phyloP scores from a whole-genome alignment of 2,113 vertebrate genomes.

The Eurypyga helias region DNA sequence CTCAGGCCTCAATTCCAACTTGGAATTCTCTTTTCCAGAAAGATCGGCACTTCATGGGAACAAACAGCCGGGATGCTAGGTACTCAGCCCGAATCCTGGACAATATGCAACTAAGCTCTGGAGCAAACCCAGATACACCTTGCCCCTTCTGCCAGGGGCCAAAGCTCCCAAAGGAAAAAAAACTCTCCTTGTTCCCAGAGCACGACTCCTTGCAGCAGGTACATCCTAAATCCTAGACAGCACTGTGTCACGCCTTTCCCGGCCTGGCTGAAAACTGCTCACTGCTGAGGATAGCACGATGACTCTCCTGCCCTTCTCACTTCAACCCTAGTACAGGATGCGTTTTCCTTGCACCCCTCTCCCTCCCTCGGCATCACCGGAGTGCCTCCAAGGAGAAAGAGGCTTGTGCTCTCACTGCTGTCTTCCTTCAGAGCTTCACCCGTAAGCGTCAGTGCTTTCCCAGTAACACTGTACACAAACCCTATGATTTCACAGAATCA shows the following conservation, averaged over 20 bases:
- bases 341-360: neutral
- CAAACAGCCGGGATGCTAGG: neutral
- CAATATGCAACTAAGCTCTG: rapidly evolving
- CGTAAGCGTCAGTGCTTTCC: neutral
- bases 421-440: neutral
- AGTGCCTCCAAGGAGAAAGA: neutral
- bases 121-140: neutral
- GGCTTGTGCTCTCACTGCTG: neutral
- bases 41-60: neutral
- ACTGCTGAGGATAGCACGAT: neutral
- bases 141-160: neutral
- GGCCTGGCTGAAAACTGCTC: neutral
- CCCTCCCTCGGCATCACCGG: neutral
- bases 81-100: neutral
- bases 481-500: too few relatives aligned
- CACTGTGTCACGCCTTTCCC: rapidly evolving
- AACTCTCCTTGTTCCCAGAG: neutral
- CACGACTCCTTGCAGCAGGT: neutral
- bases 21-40: neutral
- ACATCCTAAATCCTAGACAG: neutral
- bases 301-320: neutral
- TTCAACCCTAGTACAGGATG: rapidly evolving
- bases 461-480: neutral
- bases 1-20: neutral
- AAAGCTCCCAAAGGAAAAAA: neutral